Base-by-base conservation (phyloP, 2,113 vertebrate species). In the Lepidothrix coronata region DNA sequence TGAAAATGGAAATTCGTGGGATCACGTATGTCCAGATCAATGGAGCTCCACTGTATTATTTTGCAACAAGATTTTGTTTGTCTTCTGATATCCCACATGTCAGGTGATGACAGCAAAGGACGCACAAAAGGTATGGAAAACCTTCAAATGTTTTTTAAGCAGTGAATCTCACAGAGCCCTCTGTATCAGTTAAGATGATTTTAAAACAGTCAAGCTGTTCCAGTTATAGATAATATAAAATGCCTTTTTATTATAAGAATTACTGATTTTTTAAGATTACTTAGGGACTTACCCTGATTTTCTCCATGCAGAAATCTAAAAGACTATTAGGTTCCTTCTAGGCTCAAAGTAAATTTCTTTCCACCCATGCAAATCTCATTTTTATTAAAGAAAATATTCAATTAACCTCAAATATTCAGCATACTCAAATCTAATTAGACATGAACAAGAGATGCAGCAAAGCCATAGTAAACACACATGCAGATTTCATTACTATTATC, bases 311-410 rank as follows among this genome's bases (percentile, higher is more conserved):
- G 95, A 78, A 97, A 83, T 83, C 71, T 76, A 93, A 74, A 92
- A 91, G 37, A 92, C 78, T 78, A 71, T 92, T 96, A 93, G 86
- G 95, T 97, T 95, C 81, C 88, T 85, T 96, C 89, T 94, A 96
- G 97, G 89, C 66, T 88, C 74, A 97, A 85, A 94, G 92, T 89
- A 95, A 86, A 96, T 94, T 84, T 92, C 72, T 91, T 78, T 89
- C 52, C 85, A 76, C 51, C 27, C 68, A 94, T 76, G 87, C 76
- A 97, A 98, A 97, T 97, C 95, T 96, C 83, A 18, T 96, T 97
- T 97, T 97, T 97, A 97, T 98, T 97, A 97, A 96, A 97, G 90
- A 97, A 97, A 97, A 95, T 97, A 97, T 97, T 95, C 94, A 97
- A 94, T 98, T 98, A 97, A 95, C 86, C 92, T 96, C 97, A 86